Evolutionary conservation across 2,113 vertebrate genomes (phyloP), one percentile per base, ranked within the genome.

Genomic region (Hypocryptadius cinnamomeus): DNA sequence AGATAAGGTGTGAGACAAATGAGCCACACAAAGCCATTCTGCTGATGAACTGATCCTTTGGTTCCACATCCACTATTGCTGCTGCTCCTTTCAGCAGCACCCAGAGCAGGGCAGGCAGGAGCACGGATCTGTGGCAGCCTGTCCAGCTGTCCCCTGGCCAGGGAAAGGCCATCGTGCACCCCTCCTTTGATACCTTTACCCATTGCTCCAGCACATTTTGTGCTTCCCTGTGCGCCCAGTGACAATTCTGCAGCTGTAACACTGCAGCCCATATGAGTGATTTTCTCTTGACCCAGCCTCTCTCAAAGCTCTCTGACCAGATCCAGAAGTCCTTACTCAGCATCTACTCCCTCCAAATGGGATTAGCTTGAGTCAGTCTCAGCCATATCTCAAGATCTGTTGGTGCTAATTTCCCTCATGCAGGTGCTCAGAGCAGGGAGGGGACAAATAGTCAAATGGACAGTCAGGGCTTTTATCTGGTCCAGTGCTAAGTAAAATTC

Each of bases 311-410:
- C 89, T 79, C 80, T 2, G 2, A 87, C 61, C 61, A 94, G 73
- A 69, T 78, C 81, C 80, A 63, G 42, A 87, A 91, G 45, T 72
- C 56, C 57, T 92, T 79, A 85, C 66, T 91, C 91, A 89, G 84
- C 91, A 91, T 22, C 54, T 87, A 53, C 66, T 85, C 40, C 44
- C 77, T 90, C 78, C 80, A 79, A 76, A 76, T 33, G 31, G 53
- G 53, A 89, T 81, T 71, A 71, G 53, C 50, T 59, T 42, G 73
- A 85, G 66, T 79, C 54, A 78, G 73, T n/a, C 87, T 87, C 73
- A 85, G 73, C 74, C 54, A 9, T 72, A 87, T 57, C 94, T 94
- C 64, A 63, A 20, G 60, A 91, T 66, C 56, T 76, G 39, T 37
- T 10, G 3, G 51, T 56, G 54, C 28, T 74, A 13, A 65, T 65